These are phyloP conservation scores for Pharmacophagus antenor DNA, from an alignment of 2,888 invertebrate species.

Conservation along the genomic window DNA sequence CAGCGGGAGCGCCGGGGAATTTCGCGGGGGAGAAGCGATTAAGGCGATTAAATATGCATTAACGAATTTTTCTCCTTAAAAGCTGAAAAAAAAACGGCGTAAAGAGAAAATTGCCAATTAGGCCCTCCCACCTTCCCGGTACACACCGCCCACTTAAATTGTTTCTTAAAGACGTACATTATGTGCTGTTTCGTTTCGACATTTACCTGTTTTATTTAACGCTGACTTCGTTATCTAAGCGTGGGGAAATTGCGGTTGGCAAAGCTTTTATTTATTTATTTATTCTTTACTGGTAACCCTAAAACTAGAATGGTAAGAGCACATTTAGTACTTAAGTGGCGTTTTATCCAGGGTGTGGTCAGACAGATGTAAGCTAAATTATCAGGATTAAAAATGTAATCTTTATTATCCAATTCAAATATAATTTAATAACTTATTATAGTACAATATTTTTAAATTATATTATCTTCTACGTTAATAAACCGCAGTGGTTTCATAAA, in stretches of 20 bases:
- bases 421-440: no score
- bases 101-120: constrained; percentile 80
- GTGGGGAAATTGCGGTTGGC: neutral
- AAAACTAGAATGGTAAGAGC: no score
- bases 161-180: constrained; percentile 68
- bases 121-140: constrained; percentile 47
- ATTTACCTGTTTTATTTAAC: constrained; percentile 34
- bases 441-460: no score
- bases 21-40: constrained; percentile 69
- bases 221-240: constrained; percentile 16
- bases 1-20: constrained; percentile 38
- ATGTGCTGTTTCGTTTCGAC: constrained; percentile 55
- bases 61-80: constrained; percentile 80
- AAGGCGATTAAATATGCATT: constrained; percentile 79
- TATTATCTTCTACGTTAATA: no score
- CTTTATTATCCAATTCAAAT: no score
- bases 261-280: no score
- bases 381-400: no score
- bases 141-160: constrained; percentile 60
- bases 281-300: no score
- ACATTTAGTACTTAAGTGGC: no score
- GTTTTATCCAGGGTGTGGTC: no score
- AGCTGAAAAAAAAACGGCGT: constrained; percentile 75
- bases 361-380: no score
- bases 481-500: no score